Evolutionary conservation across 2,797 vertebrate species (phyloP).

Genomic region (Chaunax sp.): DNA sequence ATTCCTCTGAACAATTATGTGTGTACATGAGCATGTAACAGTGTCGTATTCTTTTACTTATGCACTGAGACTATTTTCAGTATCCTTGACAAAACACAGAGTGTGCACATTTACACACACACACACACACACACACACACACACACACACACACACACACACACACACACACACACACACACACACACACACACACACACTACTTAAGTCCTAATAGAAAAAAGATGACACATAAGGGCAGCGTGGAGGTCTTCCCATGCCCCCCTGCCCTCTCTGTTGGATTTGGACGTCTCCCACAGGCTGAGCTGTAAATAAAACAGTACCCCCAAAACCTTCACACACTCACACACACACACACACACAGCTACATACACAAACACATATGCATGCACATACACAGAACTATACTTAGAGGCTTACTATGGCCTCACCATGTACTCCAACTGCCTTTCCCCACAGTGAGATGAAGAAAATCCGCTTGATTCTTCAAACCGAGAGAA

Average conservation of each 20-base stretch:
- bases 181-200: constrained; percentile 35
- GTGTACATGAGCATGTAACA: constrained; percentile 37
- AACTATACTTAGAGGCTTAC: constrained; percentile 60
- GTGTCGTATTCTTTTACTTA: constrained; percentile 57
- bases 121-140: constrained; percentile 23
- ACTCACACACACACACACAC: constrained; percentile 27
- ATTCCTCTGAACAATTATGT: constrained; percentile 41
- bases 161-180: constrained; percentile 34
- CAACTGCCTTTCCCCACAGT: constrained; percentile 32
- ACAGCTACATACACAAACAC: constrained; percentile 12
- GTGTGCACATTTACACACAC: background rate
- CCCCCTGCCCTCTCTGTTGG: constrained; percentile 78
- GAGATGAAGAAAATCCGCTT: constrained; percentile 30
- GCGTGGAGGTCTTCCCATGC: constrained; percentile 85
- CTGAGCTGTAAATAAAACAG: constrained; percentile 83
- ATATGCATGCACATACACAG: constrained; percentile 10
- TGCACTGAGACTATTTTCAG: constrained; percentile 51
- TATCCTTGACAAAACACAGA: constrained; percentile 39
- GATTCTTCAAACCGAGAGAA: constrained; percentile 6
- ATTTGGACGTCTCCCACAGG: constrained; percentile 83
- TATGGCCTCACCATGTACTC: constrained; percentile 42
- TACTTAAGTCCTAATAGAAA: constrained; percentile 59
- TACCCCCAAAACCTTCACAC: constrained; percentile 67
- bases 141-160: constrained; percentile 11
- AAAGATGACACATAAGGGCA: constrained; percentile 72